phyloP scores from a whole-genome alignment of 1,140 invertebrate species.

The Bombus cullumanus region DNA sequence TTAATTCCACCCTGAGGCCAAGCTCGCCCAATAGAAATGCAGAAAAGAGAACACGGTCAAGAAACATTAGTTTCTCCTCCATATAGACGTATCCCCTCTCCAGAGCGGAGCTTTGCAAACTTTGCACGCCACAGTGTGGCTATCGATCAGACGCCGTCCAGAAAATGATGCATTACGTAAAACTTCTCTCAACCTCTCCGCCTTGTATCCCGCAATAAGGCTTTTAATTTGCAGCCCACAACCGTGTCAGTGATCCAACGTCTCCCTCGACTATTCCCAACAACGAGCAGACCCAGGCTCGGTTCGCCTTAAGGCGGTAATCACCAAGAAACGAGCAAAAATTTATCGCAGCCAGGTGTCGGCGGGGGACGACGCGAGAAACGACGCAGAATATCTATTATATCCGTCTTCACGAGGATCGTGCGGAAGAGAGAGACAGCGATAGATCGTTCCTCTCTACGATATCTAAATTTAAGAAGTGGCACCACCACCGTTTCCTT shows the following conservation, averaged over 20 bases:
- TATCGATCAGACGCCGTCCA: constrained; percentile 23
- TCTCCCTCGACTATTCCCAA: neutral
- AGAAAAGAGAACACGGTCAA: neutral
- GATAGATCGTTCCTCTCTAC: neutral
- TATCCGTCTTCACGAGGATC: constrained; percentile 13
- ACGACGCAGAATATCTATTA: constrained; percentile 38
- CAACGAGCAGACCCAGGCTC: neutral
- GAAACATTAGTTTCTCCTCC: neutral
- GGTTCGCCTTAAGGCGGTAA: neutral
- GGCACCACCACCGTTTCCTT: constrained; percentile 33
- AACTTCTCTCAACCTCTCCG: neutral
- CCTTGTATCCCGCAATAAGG: too few relatives aligned
- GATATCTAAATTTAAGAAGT: constrained; percentile 68
- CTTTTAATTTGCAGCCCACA: neutral
- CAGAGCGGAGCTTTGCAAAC: neutral
- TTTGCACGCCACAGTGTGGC: constrained; percentile 14
- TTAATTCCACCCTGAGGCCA: too few relatives aligned
- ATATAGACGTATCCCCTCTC: neutral
- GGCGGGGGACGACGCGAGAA: neutral
- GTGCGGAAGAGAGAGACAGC: neutral
- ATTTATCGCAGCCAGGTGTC: constrained; percentile 28
- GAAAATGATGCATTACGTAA: constrained; percentile 26
- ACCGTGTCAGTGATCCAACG: neutral
- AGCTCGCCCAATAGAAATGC: neutral
- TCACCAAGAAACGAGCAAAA: neutral